These are phyloP conservation scores for Chlamydotis undulata DNA, from an alignment of 2,113 vertebrate genomes.

Conservation along the genomic window DNA sequence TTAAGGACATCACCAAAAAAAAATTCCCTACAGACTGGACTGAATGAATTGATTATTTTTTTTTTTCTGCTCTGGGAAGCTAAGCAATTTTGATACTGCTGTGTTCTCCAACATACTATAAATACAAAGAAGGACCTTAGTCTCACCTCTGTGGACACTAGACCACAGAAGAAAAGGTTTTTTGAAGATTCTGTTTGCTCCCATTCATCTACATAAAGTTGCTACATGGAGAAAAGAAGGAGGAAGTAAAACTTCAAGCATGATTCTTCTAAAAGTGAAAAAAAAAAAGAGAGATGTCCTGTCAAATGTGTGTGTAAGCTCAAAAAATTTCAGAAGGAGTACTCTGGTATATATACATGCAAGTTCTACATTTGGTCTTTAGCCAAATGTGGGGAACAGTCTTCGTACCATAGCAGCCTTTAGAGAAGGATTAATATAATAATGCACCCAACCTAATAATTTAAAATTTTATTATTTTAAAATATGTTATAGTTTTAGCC, in stretches of 20 bases:
- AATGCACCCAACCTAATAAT: background rate
- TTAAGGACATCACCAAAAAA: background rate
- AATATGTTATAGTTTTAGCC: background rate
- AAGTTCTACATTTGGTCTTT: background rate
- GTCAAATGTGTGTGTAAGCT: background rate
- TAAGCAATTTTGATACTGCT: background rate
- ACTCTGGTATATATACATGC: rapidly evolving
- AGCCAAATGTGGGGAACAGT: background rate
- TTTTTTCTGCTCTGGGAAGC: background rate
- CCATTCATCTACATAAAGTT: background rate
- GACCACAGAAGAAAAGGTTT: background rate
- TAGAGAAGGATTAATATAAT: background rate
- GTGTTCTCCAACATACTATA: background rate
- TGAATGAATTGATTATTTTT: background rate
- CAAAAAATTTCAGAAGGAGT: background rate
- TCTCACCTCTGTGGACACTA: background rate
- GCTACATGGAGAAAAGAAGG: background rate
- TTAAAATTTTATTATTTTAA: background rate
- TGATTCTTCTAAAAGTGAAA: background rate
- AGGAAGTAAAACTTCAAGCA: background rate
- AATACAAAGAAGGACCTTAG: background rate
- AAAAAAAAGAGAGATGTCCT: background rate
- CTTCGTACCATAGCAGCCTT: background rate
- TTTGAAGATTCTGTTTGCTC: background rate
- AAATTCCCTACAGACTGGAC: background rate